Conservation (phyloP, 2,888 invertebrate species). For the Amphipoea oculea region DNA sequence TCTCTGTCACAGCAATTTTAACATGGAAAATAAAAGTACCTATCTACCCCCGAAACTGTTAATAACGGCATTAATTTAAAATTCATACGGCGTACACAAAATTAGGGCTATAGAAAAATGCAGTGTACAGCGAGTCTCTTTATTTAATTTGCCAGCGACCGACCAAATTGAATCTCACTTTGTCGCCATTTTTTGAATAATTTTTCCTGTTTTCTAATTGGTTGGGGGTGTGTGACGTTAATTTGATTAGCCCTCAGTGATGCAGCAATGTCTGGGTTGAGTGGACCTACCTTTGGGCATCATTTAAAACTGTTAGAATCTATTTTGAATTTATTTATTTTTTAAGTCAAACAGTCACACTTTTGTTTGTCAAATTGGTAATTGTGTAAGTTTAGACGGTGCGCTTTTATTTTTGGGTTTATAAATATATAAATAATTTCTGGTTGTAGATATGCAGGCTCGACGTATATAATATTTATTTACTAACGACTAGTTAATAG, state of each 20-base stretch:
- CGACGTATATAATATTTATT: neutral
- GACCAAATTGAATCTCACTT: conserved; percentile 51
- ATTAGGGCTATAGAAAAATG: conserved; percentile 56
- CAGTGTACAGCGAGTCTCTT: conserved; percentile 31
- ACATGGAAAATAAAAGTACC: neutral
- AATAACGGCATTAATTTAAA: conserved; percentile 36
- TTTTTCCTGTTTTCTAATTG: conserved; percentile 37
- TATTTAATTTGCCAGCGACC: conserved; percentile 48
- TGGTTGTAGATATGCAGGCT: neutral
- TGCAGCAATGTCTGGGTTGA: conserved; percentile 2
- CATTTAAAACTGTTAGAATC: neutral
- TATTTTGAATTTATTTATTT: neutral
- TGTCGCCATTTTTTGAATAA: conserved; percentile 38
- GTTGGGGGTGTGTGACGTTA: conserved; percentile 24
- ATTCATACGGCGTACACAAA: conserved; percentile 51
- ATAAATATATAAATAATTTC: neutral
- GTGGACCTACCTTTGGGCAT: no score
- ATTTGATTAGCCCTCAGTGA: conserved; percentile 25
- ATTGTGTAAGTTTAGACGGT: no score
- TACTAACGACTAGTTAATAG: neutral
- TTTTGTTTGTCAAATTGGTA: neutral
- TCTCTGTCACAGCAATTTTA: neutral
- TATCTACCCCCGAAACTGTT: conserved; percentile 6
- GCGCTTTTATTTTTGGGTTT: neutral
- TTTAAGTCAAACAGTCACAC: no score